Base-by-base conservation (phyloP, 2,888 invertebrate genomes). In the Xanthorhoe designata region DNA sequence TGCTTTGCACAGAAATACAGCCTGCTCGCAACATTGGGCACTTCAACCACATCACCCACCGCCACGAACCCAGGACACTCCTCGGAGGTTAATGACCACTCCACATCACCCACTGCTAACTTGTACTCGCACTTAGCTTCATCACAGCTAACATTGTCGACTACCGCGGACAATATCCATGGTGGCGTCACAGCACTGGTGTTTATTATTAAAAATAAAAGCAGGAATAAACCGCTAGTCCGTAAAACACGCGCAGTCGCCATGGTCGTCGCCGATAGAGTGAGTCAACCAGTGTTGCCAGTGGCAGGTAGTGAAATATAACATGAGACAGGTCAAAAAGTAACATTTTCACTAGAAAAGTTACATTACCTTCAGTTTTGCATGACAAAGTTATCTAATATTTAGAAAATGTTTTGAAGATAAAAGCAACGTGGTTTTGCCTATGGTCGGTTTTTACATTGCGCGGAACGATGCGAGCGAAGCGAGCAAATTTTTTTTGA, bases 141-240 rank as follows among this genome's bases (percentile, higher is more conserved):
- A 74, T 74, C 76, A 82, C 92, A 92, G 76, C 78, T 75, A 69
- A 76, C 80, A 51, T 81, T 79, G 65, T 83, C 78, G 67, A 90
- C 78, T 74, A 80, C 79, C 70, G 89, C 84, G 64, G 88, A 78
- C 66, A 91, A 89, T 90, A 92, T 91, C 92, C 92, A 88, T 88
- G 91, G 91, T 66, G 89, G 86, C 53, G 86, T 78, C 73, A 81
- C 81, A 70, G 88, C 86, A 77, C 80, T 76, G 61, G 86, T 80
- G 80, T 84, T 83, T 79, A 79, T 79, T 85, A 89, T 84, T 85
- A 89, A 87, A 82, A 92, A 91, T 86, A 92, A 87, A 72, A 92
- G 83, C 68, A 92, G 76, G 78, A 92, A 90, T 81, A 91, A 78
- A 73, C 86, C 83, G 82, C 85, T 92, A 92, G 92, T 92, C 92